Evolutionary conservation across 1,140 invertebrate species (phyloP).

Genomic region (Thalassaphorura encarpata): DNA sequence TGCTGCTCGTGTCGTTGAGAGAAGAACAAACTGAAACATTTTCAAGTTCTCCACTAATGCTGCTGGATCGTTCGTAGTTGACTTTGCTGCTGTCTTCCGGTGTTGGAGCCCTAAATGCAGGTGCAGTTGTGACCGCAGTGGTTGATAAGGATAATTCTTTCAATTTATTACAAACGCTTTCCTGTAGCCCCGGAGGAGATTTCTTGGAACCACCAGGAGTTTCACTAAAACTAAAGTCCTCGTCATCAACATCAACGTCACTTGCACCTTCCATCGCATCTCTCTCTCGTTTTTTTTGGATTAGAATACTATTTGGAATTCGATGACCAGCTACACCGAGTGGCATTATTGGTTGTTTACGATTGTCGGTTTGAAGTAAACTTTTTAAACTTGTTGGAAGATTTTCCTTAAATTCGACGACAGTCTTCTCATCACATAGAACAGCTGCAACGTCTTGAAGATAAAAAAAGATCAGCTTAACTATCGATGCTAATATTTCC

Average conservation of each 20-base stretch:
- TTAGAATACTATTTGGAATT: constrained; percentile 24
- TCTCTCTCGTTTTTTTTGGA: not conserved
- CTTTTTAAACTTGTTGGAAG: constrained; percentile 17
- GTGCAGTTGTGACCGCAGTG: not conserved
- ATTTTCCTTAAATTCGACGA: constrained; percentile 15
- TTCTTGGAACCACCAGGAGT: constrained; percentile 21
- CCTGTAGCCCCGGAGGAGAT: constrained; percentile 21
- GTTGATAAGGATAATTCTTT: constrained; percentile 2
- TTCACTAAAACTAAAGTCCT: not conserved
- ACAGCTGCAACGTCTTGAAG: constrained; percentile 17
- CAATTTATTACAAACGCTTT: constrained; percentile 27
- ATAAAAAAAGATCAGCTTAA: not conserved
- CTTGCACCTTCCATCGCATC: not conserved
- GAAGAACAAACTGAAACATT: not conserved
- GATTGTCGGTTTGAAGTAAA: constrained; percentile 10
- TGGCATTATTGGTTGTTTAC: constrained; percentile 24
- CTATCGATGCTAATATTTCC: not conserved
- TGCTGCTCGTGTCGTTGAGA: not conserved
- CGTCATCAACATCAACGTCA: not conserved
- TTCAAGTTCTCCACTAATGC: not conserved
- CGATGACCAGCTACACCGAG: constrained; percentile 22
- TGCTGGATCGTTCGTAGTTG: not conserved
- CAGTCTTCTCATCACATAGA: constrained; percentile 14
- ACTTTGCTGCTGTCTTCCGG: not conserved
- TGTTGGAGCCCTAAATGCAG: not conserved